Evolutionary conservation across 2,113 vertebrate genomes (phyloP), one percentile per base, ranked within the genome.

Genomic region (Labeo rohita): DNA sequence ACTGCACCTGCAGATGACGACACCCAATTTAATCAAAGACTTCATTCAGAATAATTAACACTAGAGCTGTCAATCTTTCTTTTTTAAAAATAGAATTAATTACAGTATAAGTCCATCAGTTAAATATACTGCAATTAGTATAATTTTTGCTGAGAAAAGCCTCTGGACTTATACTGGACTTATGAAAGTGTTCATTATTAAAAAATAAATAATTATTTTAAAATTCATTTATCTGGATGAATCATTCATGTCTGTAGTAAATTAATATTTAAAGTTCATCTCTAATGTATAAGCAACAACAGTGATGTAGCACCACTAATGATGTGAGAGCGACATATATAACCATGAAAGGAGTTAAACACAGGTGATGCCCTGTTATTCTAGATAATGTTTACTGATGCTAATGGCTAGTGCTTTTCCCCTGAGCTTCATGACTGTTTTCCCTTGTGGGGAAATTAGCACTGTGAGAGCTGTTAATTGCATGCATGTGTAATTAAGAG

Each of bases 1-100:
- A 96, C 90, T 97, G 90, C 39, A 99, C 96, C 98, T 99, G 88
- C 49, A 81, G 52, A 9, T 49, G 16, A 21, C 18, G 54, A n/a
- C 15, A 47, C 49, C 16, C 39, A 4, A 45, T 10, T 6, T 16
- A 77, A 1, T 12, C 43, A 73, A 21, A 66, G 36, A 78, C 82
- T 85, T 65, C 21, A 39, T 59, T 49, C 43, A 4, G 36, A 77
- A 34, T 39, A 63, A 80, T 80, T 13, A 50, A 86, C 75, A 54
- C 70, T 82, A 12, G 2, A 3, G 28, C 18, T 43, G 47, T 28
- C 49, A 77, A 54, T 16, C 21, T 0, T 15, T 16, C 39, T 13
- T 39, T 63, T 23, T 34, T 34, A 6, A 13, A 28, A 8, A 70
- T 7, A 36, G 3, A 13, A 68, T 39, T 0, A 10, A 18, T 18